These are phyloP conservation scores for Genyomyrus donnyi DNA, from an alignment of 2,113 vertebrate genomes.

Conservation along the genomic window DNA sequence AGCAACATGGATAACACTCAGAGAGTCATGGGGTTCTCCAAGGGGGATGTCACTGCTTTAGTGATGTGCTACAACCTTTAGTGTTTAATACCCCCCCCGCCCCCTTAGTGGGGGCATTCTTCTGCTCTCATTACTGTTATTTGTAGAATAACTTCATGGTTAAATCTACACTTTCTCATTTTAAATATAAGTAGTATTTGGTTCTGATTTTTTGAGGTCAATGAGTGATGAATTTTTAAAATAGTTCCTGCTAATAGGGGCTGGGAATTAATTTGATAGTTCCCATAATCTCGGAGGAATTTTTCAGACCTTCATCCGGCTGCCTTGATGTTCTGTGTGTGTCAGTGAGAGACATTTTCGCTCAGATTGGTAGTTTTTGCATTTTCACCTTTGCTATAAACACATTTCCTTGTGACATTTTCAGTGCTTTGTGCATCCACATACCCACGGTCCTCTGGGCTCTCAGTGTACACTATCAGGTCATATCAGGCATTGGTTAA, in stretches of 20 bases:
- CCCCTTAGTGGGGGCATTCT: neutral
- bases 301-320: constrained; percentile 49
- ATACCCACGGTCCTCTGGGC: neutral
- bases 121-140: neutral
- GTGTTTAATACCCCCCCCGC: neutral
- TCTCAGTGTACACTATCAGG: neutral
- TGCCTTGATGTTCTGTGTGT: constrained; percentile 43
- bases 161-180: constrained; percentile 5
- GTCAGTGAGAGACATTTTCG: constrained; percentile 30
- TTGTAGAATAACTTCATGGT: neutral
- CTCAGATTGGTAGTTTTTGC: neutral
- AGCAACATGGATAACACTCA: neutral
- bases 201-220: constrained; percentile 54
- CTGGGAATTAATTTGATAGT: constrained; percentile 49
- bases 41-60: neutral
- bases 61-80: neutral
- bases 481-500: constrained; percentile 8
- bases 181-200: constrained; percentile 30
- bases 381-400: constrained; percentile 19
- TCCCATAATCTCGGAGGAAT: constrained; percentile 44
- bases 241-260: constrained; percentile 66
- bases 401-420: neutral
- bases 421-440: neutral
- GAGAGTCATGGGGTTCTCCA: neutral
- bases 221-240: constrained; percentile 54